Base-by-base conservation (phyloP, 1,140 invertebrate species). In the Hyposmocoma kahamanoa region DNA sequence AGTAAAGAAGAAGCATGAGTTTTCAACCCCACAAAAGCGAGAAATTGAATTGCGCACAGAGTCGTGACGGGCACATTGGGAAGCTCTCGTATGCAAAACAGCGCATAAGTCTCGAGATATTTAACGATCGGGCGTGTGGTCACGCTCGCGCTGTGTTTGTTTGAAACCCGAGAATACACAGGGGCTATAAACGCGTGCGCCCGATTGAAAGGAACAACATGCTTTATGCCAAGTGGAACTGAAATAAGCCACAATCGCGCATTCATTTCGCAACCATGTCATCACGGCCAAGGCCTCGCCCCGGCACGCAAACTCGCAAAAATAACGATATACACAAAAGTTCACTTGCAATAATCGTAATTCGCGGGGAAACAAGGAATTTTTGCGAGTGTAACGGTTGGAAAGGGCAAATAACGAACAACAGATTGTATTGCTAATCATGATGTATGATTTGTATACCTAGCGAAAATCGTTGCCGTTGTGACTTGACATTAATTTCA, bases 1-100 rank as follows among this genome's bases (percentile, higher is more conserved):
- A n/a, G n/a, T n/a, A n/a, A n/a, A n/a, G n/a, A n/a, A n/a, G n/a
- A n/a, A n/a, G n/a, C n/a, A n/a, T n/a, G n/a, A n/a, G n/a, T n/a
- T n/a, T n/a, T n/a, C n/a, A n/a, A n/a, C n/a, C n/a, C n/a, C n/a
- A n/a, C n/a, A n/a, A n/a, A 30, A 22, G 8, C 42, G 42, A 48
- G 15, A 47, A 38, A 52, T 51, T 53, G 49, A 52, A 52, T 54
- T 39, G 45, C 47, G 55, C 42, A 51, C 47, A 41, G 32, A 60
- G 41, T 67, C 60, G 67, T 72, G 61, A 67, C 57, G 34, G 42
- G 24, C 26, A 24, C n/a, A n/a, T n/a, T n/a, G n/a, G n/a, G 38
- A 21, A 42, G 50, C 55, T 58, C 56, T 67, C 62, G 67, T 66
- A 69, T 66, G 57, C 59, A 67, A 71, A 75, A 44, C 51, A 54